Percentiles rank a stretch among this genome's conserved stretches.
phyloP scores from a whole-genome alignment of 2,113 vertebrate genomes.

The Oenanthe melanoleuca region DNA sequence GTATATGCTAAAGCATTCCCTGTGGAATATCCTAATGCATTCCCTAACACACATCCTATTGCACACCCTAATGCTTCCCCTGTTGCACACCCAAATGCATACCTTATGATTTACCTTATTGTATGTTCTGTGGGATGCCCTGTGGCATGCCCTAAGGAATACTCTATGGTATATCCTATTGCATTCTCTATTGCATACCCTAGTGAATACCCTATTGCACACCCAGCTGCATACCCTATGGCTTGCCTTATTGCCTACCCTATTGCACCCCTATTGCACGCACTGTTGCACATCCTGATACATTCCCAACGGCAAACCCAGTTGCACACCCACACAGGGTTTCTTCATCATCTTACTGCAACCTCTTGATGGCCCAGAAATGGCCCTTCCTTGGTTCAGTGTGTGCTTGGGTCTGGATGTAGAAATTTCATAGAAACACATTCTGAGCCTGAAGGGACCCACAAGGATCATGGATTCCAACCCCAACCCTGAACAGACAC shows the following conservation, averaged over 20 bases:
- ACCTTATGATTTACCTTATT: no score
- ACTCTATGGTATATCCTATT: background rate
- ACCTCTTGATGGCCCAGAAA: background rate
- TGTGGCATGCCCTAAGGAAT: background rate
- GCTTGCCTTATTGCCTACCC: background rate
- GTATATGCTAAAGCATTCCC: background rate
- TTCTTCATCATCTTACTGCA: background rate
- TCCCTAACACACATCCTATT: no score
- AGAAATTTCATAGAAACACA: background rate
- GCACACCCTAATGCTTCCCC: no score
- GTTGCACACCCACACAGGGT: accelerated
- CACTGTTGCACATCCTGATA: accelerated
- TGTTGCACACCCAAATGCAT: no score
- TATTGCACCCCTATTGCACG: accelerated
- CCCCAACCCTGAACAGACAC: background rate
- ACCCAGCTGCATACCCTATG: background rate
- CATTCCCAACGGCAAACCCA: background rate
- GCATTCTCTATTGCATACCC: background rate
- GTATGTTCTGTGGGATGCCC: no score
- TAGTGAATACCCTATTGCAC: background rate
- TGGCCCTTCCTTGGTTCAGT: background rate
- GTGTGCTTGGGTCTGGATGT: background rate
- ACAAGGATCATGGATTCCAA: background rate
- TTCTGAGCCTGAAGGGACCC: background rate
- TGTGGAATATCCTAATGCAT: no score